Evolutionary conservation across 2,797 vertebrate genomes (phyloP).

Genomic region (Anableps anableps): DNA sequence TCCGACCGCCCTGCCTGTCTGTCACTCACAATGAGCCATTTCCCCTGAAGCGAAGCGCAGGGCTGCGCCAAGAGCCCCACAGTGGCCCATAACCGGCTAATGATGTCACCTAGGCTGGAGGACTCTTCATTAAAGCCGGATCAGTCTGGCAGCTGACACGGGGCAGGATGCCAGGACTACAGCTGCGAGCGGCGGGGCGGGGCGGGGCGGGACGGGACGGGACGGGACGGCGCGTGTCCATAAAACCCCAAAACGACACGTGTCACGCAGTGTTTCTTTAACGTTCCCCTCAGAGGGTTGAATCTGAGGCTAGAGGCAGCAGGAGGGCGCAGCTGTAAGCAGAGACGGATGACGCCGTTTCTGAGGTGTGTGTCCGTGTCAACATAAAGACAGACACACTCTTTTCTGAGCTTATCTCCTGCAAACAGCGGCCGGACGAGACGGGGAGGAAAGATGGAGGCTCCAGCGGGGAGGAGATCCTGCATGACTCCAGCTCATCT

Average conservation of each 20-base stretch:
- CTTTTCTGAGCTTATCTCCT: slow-evolving; percentile 65
- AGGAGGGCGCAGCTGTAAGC: slow-evolving; percentile 23
- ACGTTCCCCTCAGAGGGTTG: slow-evolving; percentile 17
- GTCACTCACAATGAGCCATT: slow-evolving; percentile 65
- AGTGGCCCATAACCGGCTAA: slow-evolving; percentile 65
- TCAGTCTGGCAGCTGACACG: slow-evolving; percentile 64
- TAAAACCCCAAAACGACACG: not conserved
- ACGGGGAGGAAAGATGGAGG: slow-evolving; percentile 38
- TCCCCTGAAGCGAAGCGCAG: slow-evolving; percentile 42
- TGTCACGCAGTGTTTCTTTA: slow-evolving; percentile 2
- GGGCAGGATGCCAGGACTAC: slow-evolving; percentile 50
- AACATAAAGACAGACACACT: slow-evolving; percentile 48
- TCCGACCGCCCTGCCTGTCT: slow-evolving; percentile 41
- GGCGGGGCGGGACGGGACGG: no score
- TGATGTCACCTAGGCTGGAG: slow-evolving; percentile 77
- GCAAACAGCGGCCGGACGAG: slow-evolving; percentile 55
- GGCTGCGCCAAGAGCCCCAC: slow-evolving; percentile 53
- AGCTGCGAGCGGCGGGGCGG: slow-evolving; percentile 32
- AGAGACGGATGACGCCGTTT: slow-evolving; percentile 61
- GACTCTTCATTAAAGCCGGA: slow-evolving; percentile 80
- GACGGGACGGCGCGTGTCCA: not conserved
- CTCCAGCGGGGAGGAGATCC: not conserved
- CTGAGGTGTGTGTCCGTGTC: slow-evolving; percentile 46
- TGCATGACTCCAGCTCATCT: slow-evolving; percentile 15
- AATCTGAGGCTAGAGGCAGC: no score